These are phyloP conservation scores for Urocyon cinereoargenteus DNA, from an alignment of 2,797 vertebrate genomes.

Conservation along the genomic window DNA sequence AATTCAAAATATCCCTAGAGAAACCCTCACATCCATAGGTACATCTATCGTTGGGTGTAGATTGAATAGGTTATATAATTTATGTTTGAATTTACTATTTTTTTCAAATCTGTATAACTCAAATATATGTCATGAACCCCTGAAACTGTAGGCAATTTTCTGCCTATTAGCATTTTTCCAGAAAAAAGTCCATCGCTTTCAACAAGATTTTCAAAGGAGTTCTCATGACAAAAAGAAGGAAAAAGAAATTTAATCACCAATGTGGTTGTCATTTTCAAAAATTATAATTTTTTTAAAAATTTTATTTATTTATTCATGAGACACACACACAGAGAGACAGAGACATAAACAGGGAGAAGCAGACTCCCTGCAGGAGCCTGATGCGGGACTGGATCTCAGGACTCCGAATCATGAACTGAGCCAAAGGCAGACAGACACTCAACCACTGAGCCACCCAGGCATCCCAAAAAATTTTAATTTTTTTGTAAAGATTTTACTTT, in stretches of 20 bases:
- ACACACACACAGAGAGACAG: too few relatives aligned
- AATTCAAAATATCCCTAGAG: background rate
- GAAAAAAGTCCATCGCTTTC: background rate
- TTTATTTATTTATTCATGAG: background rate
- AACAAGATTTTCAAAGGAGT: background rate
- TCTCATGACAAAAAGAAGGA: background rate
- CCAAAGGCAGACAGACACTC: too few relatives aligned
- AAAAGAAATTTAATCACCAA: background rate
- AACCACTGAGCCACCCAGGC: too few relatives aligned
- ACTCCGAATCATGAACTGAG: too few relatives aligned
- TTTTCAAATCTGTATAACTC: background rate
- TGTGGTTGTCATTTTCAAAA: constrained; percentile 14
- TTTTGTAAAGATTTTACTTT: constrained; percentile 11
- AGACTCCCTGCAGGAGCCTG: too few relatives aligned
- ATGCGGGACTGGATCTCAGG: too few relatives aligned
- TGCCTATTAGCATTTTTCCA: constrained; percentile 28
- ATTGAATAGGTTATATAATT: background rate
- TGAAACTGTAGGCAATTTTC: background rate
- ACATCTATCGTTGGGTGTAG: background rate
- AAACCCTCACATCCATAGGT: too few relatives aligned
- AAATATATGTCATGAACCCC: background rate
- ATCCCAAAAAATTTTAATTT: background rate
- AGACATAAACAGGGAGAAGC: too few relatives aligned
- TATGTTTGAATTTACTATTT: background rate
- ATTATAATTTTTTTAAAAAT: background rate